Evolutionary conservation across 1,140 invertebrate species (phyloP).

Genomic region (Platyura marginata): DNA sequence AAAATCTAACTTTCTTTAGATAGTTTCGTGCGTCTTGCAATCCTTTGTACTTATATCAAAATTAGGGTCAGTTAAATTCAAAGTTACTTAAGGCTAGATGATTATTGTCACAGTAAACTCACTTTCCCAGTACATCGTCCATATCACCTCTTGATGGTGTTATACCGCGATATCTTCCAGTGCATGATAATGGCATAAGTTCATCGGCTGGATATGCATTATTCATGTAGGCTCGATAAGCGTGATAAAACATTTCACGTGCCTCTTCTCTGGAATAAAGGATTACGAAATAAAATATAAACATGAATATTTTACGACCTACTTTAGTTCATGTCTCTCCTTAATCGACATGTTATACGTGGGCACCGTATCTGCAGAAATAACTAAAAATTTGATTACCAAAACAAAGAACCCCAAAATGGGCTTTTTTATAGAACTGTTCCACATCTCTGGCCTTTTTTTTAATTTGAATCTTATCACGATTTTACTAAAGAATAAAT

Average conservation of each 20-base stretch:
- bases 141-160: conserved; percentile 84
- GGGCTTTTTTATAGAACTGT: no score
- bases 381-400: no score
- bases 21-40: no score
- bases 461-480: no score
- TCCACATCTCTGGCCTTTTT: no score
- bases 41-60: no score
- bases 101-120: no score
- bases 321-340: conserved; percentile 34
- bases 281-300: background rate
- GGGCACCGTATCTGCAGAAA: conserved; percentile 15
- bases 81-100: no score
- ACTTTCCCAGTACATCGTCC: conserved; percentile 94
- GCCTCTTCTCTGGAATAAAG: conserved; percentile 33
- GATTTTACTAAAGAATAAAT: no score
- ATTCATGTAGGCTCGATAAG: conserved; percentile 91
- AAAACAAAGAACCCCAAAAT: no score
- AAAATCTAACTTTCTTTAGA: no score
- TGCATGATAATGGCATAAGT: conserved; percentile 91
- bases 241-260: conserved; percentile 92
- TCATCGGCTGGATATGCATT: conserved; percentile 98
- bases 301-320: conserved; percentile 7
- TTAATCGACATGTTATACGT: conserved; percentile 35
- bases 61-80: no score
- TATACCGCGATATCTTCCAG: conserved; percentile 70